Conservation (phyloP, 2,113 vertebrate genomes). For the Sisor rabdophorus region DNA sequence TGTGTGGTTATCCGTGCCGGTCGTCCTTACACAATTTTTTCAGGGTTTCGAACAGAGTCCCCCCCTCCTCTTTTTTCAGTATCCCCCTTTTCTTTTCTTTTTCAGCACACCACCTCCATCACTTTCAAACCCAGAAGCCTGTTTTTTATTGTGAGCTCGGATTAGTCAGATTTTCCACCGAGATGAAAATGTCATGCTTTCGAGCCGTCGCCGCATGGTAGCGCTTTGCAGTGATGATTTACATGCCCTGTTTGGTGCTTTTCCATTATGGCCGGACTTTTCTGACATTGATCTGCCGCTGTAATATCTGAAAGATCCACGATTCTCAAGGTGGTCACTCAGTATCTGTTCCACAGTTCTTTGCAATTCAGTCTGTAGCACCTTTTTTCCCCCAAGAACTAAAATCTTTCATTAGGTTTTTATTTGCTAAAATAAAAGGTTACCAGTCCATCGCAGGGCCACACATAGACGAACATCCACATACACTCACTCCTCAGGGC, state of each 20-base stretch:
- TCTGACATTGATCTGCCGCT: slow-evolving; percentile 29
- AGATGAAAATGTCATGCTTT: slow-evolving; percentile 57
- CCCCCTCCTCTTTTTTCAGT: slow-evolving; percentile 2
- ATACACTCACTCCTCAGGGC: no score
- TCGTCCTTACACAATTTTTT: slow-evolving; percentile 62
- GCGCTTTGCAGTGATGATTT: slow-evolving; percentile 22
- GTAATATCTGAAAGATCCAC: slow-evolving; percentile 5
- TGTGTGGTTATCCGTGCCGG: slow-evolving; percentile 50
- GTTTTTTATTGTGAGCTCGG: slow-evolving; percentile 56
- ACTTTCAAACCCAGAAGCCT: slow-evolving; percentile 49
- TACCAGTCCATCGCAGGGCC: no score
- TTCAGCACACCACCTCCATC: slow-evolving; percentile 30
- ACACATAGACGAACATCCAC: no score
- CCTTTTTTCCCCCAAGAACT: background rate
- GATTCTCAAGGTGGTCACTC: slow-evolving; percentile 22
- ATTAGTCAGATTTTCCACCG: slow-evolving; percentile 67
- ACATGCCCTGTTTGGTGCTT: slow-evolving; percentile 22
- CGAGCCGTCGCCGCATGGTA: slow-evolving; percentile 13
- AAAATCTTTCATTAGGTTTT: background rate
- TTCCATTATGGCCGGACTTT: slow-evolving; percentile 20
- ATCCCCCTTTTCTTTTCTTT: slow-evolving; percentile 20
- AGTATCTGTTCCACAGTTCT: background rate
- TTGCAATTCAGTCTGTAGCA: background rate
- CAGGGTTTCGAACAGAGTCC: slow-evolving; percentile 64
- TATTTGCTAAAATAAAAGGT: no score